Conservation (phyloP, 2,797 vertebrate species). For the Sebastolobus alascanus region DNA sequence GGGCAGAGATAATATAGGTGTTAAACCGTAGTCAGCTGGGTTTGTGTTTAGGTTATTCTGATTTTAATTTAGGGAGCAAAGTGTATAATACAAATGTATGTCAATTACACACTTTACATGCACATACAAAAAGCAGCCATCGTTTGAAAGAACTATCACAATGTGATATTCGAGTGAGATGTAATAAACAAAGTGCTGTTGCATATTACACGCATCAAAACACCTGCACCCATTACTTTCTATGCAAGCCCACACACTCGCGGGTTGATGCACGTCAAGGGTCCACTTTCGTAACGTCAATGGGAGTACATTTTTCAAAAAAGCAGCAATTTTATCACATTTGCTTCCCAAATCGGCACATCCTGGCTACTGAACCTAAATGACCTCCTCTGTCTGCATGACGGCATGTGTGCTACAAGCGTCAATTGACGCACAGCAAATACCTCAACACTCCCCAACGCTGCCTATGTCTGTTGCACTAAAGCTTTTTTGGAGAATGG, state of each 20-base stretch:
- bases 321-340: slow-evolving; percentile 24
- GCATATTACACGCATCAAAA: not conserved
- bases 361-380: not conserved
- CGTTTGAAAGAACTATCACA: not conserved
- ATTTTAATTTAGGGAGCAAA: slow-evolving; percentile 10
- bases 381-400: not conserved
- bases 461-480: not conserved
- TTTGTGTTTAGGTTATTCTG: not conserved
- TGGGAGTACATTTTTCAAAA: slow-evolving; percentile 8
- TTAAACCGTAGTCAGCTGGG: slow-evolving; percentile 9
- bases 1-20: slow-evolving; percentile 10
- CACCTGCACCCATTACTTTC: not conserved
- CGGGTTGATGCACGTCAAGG: slow-evolving; percentile 2
- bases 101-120: not conserved
- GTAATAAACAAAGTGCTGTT: not conserved
- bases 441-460: not conserved
- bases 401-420: not conserved
- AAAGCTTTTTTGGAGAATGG: not conserved
- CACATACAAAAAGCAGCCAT: not conserved
- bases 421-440: not conserved
- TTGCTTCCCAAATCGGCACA: not conserved
- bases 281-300: not conserved
- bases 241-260: not conserved
- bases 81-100: not conserved
- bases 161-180: not conserved